Base-by-base conservation (phyloP, 1,140 invertebrate genomes). In the Drosophila triauraria region DNA sequence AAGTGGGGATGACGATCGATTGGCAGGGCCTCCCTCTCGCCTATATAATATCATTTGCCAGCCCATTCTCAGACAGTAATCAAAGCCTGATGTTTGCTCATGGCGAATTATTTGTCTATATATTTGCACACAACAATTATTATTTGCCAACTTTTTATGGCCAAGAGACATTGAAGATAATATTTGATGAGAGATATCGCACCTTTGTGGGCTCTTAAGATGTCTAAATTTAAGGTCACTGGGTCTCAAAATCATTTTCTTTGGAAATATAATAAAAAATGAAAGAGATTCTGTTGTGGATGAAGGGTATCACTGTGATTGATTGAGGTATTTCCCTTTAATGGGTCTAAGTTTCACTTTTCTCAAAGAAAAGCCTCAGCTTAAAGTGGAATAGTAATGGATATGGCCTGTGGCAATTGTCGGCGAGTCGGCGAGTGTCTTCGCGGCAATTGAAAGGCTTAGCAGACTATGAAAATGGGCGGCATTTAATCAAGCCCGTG, bases 401-500 rank as follows among this genome's bases (percentile, higher is more conserved):
- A 43, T 62, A 57, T 27, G 43, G 51, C 35, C 61, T 51, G 30
- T 56, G 43, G 35, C 48, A 40, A 44, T 44, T 68, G 54, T 46
- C 61, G 27, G 20, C n/a, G 23, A 48, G 54, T 40, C 60, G 20
- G 20, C 20, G 20, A 48, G 68, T 35, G 3, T 58, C 69, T 50
- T 43, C 20, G 27, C 10, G 27, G 65, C 68, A 70, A 69, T 58
- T 43, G 27, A 57, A 59, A 48, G 43, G 42, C 56, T 56, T 54
- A 44, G 54, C 54, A 54, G 43, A 54, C 30, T 10, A 62, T 57
- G 58, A 57, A 78, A 78, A 70, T 56, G 44, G 42, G 25, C 75
- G 53, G 47, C n/a, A n/a, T 17, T 51, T 46, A 78, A 70, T 78
- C 51, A 56, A 51, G 42, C 32, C n/a, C 10, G 75, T 57, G 58